Conservation (phyloP, 64 coral and sea anemone species). For the Exaiptasia diaphana region DNA sequence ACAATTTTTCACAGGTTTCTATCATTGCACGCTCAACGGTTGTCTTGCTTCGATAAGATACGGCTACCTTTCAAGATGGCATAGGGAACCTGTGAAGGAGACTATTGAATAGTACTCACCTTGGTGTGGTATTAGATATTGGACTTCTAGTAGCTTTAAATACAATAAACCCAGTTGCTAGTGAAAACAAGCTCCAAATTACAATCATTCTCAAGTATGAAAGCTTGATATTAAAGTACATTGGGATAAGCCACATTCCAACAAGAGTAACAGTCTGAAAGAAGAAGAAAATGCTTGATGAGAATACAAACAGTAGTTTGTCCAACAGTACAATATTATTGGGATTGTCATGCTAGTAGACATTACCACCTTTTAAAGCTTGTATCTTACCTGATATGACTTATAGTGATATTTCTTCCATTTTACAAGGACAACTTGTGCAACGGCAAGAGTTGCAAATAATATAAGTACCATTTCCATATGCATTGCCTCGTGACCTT, state of each 20-base stretch:
- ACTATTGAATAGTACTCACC: too few relatives aligned
- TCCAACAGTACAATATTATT: too few relatives aligned
- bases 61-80: too few relatives aligned
- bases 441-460: constrained; percentile 85
- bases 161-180: constrained; percentile 78
- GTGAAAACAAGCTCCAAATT: constrained; percentile 80
- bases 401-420: constrained; percentile 94
- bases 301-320: too few relatives aligned
- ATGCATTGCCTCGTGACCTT: constrained; percentile 96
- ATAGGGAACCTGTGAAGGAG: too few relatives aligned
- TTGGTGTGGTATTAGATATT: constrained; percentile 77
- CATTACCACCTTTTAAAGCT: background rate
- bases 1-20: too few relatives aligned
- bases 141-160: constrained; percentile 91
- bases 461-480: constrained; percentile 95
- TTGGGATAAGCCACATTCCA: constrained; percentile 96
- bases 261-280: constrained; percentile 77
- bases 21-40: too few relatives aligned
- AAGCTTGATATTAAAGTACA: constrained; percentile 90
- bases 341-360: too few relatives aligned
- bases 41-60: too few relatives aligned
- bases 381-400: constrained; percentile 75
- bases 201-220: constrained; percentile 83
- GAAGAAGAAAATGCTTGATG: background rate
- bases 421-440: constrained; percentile 93